These are phyloP conservation scores for Perdita meconis DNA, from an alignment of 2,888 invertebrate species.

Conservation along the genomic window DNA sequence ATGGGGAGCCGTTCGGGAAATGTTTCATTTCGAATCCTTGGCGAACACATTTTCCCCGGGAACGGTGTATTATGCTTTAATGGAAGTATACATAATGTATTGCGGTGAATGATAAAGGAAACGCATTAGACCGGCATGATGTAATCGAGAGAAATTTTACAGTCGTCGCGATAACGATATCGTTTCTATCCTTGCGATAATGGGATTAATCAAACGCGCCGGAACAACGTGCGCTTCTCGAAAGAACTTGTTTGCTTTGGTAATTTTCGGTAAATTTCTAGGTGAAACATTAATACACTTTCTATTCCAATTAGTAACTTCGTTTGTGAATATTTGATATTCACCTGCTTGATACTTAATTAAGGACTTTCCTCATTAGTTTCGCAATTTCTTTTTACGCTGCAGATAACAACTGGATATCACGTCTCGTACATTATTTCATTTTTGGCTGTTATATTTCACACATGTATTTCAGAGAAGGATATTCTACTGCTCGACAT, in stretches of 20 bases:
- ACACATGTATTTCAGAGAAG: no score
- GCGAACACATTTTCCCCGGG: slow-evolving; percentile 43
- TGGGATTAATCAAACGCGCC: slow-evolving; percentile 63
- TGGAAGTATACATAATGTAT: slow-evolving; percentile 67
- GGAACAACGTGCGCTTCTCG: slow-evolving; percentile 61
- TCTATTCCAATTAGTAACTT: no score
- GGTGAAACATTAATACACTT: no score
- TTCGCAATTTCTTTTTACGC: no score
- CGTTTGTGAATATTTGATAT: no score
- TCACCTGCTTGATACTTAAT: no score
- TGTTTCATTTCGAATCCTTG: slow-evolving; percentile 48
- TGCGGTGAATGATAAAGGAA: slow-evolving; percentile 61
- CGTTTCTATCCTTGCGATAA: slow-evolving; percentile 44
- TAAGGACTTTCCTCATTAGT: no score
- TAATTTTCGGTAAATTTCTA: slow-evolving; percentile 46
- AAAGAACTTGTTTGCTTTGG: slow-evolving; percentile 66
- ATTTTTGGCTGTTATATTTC: no score
- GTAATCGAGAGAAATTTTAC: slow-evolving; percentile 63
- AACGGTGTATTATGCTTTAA: slow-evolving; percentile 59
- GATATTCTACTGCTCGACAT: no score
- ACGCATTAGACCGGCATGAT: slow-evolving; percentile 50
- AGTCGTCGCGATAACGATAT: slow-evolving; percentile 43
- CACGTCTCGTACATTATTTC: no score
- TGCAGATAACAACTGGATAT: no score
- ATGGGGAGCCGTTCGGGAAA: slow-evolving; percentile 38